Evolutionary conservation across 2,113 vertebrate genomes (phyloP), one percentile per base, ranked within the genome.

Genomic region (Lepidiolamprologus cunningtoni): DNA sequence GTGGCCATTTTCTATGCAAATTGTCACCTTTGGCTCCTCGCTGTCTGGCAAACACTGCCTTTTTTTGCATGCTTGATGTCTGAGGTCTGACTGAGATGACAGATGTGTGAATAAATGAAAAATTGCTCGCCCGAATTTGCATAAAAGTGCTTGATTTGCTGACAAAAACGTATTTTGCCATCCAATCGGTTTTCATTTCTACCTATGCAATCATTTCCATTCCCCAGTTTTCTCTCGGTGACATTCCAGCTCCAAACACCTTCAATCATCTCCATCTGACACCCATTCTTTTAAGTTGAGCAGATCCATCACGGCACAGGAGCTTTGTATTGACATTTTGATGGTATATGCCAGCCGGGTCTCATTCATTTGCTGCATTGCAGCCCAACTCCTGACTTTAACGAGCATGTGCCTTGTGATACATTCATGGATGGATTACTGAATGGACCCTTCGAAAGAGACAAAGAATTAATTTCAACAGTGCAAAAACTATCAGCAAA

Each of bases 101-200:
- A 93, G 89, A 92, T 91, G 92, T 89, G 87, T 91, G 90, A 91
- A 89, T 90, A 88, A 86, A 92, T 92, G 92, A 95, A 93, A 91
- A 92, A 94, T 92, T 94, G 81, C 91, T 86, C 16, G 40, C 50
- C 55, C 19, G 52, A 88, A 94, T 96, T 94, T 95, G 85, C 93
- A 95, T 95, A 83, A 89, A 91, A 94, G 87, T 91, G 89, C 86
- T 91, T 89, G 89, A 94, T 93, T 92, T 89, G 83, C 86, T 92
- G 86, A 91, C 85, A 87, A 80, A 89, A 91, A 87, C 63, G 42
- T 87, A 85, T 93, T 93, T 90, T 86, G 83, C 91, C 33, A 83
- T 90, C 89, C 91, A 95, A 90, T 95, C 87, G 79, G 54, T 90
- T 95, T 93, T 89, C 52, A 91, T 92, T 92, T 91, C 81, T 87